Evolutionary conservation across 1,140 invertebrate genomes (phyloP).

Genomic region (Steinernema khuongi): DNA sequence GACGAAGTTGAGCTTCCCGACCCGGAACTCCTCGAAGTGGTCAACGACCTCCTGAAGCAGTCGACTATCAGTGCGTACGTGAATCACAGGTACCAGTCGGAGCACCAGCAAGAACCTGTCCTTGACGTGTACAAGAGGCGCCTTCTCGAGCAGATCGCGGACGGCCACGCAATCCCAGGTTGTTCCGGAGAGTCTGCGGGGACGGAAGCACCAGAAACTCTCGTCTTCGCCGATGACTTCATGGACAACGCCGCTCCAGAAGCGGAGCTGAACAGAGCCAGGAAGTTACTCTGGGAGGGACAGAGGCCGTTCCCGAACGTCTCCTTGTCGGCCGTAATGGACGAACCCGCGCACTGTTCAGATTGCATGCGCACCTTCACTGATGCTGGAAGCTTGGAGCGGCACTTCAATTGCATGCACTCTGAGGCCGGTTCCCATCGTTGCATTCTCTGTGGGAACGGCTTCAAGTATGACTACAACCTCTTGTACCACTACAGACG

Average conservation of each 20-base stretch:
- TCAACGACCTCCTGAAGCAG: conserved; percentile 39
- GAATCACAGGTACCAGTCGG: no score
- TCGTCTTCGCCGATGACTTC: not conserved
- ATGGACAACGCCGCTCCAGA: not conserved
- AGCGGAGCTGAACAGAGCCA: no score
- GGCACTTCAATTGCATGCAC: conserved; percentile 49
- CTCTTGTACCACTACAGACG: conserved; percentile 53
- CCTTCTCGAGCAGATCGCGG: not conserved
- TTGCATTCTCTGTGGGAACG: conserved; percentile 50
- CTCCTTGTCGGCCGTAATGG: no score
- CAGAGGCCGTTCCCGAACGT: no score
- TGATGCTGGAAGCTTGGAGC: conserved; percentile 36
- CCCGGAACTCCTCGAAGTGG: conserved; percentile 36
- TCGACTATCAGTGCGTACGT: no score
- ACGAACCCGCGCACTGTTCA: not conserved
- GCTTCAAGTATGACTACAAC: conserved; percentile 56
- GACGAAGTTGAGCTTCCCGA: conserved; percentile 40
- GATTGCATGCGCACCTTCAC: conserved; percentile 22
- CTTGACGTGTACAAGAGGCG: not conserved
- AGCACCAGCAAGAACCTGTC: no score
- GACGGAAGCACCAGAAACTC: not conserved
- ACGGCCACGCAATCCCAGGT: not conserved
- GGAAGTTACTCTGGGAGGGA: no score
- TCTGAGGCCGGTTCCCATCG: conserved; percentile 48
- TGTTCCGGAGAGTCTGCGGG: not conserved